Evolutionary conservation across 2,113 vertebrate genomes (phyloP).

Genomic region (Baryphthengus martii): DNA sequence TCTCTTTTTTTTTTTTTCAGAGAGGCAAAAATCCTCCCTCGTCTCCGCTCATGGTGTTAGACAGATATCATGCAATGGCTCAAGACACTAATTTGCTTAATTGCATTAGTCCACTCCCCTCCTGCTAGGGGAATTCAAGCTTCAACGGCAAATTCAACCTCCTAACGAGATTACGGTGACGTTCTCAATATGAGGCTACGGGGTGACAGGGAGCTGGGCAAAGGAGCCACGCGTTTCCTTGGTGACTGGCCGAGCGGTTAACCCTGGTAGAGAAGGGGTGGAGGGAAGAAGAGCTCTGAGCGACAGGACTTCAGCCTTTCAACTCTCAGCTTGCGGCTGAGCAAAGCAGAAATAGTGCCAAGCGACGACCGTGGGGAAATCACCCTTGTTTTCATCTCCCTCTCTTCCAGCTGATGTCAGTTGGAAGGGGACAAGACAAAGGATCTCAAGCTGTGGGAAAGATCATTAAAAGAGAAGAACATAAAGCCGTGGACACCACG

Average conservation of each 20-base stretch:
- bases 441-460: slow-evolving; percentile 34
- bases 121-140: slow-evolving; percentile 24
- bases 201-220: neutral
- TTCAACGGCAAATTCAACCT: slow-evolving; percentile 55
- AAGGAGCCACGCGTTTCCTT: slow-evolving; percentile 2
- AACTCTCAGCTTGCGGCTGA: slow-evolving; percentile 18
- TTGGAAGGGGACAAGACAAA: slow-evolving; percentile 48
- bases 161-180: slow-evolving; percentile 26
- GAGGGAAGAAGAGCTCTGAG: neutral
- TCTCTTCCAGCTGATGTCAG: slow-evolving; percentile 46
- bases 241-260: slow-evolving; percentile 35
- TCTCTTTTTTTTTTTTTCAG: neutral
- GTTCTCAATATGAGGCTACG: neutral
- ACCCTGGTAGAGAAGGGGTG: neutral
- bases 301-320: slow-evolving; percentile 3
- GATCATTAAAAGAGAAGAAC: slow-evolving; percentile 39
- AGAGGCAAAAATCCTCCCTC: neutral
- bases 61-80: neutral
- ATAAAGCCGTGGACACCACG: neutral
- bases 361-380: slow-evolving; percentile 15
- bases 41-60: neutral
- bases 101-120: slow-evolving; percentile 54
- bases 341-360: slow-evolving; percentile 49
- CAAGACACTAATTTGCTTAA: slow-evolving; percentile 20
- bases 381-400: slow-evolving; percentile 27